phyloP scores from a whole-genome alignment of 2,888 invertebrate genomes.

The Camptogramma bilineatum region DNA sequence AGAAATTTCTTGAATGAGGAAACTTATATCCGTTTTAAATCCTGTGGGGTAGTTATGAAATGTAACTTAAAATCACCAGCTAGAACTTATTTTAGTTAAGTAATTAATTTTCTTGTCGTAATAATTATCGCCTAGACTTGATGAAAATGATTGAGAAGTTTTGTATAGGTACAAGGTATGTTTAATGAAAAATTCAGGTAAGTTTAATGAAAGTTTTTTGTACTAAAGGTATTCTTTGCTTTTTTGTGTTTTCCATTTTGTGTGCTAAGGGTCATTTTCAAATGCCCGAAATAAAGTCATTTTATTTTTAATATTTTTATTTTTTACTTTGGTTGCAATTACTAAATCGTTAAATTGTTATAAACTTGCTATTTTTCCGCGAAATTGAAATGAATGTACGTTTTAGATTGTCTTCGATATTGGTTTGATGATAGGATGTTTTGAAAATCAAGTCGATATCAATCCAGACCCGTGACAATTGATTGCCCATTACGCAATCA shows the following conservation, averaged over 20 bases:
- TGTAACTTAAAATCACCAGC: background rate
- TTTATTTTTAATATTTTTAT: no score
- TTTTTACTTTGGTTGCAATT: no score
- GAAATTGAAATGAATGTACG: background rate
- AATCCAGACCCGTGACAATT: background rate
- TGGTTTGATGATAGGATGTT: background rate
- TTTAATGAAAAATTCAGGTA: background rate
- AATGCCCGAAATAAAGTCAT: no score
- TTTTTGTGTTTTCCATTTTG: no score
- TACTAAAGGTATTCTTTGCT: background rate
- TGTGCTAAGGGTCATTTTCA: no score
- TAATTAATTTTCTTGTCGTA: background rate
- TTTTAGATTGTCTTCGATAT: background rate
- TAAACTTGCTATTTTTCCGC: background rate
- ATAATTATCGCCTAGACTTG: background rate
- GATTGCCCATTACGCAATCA: background rate
- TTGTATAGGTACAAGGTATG: background rate
- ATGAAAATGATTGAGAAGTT: background rate
- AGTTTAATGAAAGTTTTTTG: background rate
- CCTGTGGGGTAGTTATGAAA: background rate
- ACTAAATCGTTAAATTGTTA: background rate
- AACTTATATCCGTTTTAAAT: background rate
- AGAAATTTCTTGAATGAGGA: background rate
- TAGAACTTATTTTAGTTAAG: background rate
- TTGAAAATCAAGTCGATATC: background rate